Percentiles rank a stretch among this genome's conserved stretches.
phyloP scores from a whole-genome alignment of 2,797 vertebrate genomes.

The Lerista edwardsae region DNA sequence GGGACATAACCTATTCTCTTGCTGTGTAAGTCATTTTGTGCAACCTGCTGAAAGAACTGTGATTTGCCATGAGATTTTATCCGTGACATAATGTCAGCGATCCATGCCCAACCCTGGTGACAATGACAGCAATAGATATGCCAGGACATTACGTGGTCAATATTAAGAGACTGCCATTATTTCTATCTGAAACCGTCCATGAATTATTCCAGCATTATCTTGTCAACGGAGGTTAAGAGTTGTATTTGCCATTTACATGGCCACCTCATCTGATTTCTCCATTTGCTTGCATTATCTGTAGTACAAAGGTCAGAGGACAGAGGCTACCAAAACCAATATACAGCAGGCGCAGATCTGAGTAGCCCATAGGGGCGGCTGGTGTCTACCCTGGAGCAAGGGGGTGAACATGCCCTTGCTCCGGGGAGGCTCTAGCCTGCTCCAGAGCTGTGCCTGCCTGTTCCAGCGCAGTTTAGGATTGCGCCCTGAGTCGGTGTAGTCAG shows the following conservation, averaged over 20 bases:
- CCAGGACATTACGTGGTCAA: neutral
- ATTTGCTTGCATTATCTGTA: neutral
- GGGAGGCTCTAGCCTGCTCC: too few species aligned
- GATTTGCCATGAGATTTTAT: slow-evolving; percentile 12
- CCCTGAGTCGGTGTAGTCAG: too few species aligned
- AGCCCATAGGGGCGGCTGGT: too few species aligned
- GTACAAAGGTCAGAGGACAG: neutral
- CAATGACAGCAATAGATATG: neutral
- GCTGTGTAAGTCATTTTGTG: neutral
- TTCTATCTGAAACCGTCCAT: neutral
- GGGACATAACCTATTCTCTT: slow-evolving; percentile 11
- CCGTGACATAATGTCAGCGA: neutral
- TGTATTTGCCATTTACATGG: neutral
- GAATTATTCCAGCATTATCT: neutral
- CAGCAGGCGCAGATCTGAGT: too few species aligned
- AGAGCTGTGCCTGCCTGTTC: too few species aligned
- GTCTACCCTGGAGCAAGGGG: too few species aligned
- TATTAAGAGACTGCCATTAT: neutral
- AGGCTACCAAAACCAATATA: neutral
- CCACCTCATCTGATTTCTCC: neutral
- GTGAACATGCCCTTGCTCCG: too few species aligned
- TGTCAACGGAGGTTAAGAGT: neutral
- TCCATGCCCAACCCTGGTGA: neutral
- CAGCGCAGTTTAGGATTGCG: too few species aligned
- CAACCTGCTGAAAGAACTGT: slow-evolving; percentile 1